Evolutionary conservation across 2,113 vertebrate species (phyloP), one percentile per base, ranked within the genome.

Genomic region (Gymnocephalus cernua): DNA sequence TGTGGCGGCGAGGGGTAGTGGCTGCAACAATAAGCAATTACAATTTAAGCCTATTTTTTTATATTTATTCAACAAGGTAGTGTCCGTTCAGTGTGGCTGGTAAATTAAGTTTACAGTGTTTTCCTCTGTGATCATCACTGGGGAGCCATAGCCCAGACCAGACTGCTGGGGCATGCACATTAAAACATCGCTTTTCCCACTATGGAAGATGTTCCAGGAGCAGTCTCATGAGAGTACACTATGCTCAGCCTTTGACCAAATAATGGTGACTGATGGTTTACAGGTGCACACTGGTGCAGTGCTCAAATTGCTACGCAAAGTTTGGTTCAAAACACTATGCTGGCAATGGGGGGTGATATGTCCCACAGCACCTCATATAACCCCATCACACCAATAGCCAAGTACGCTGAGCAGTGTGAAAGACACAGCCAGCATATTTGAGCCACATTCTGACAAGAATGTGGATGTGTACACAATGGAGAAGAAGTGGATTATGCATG

Each of bases 191-290:
- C 7, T 25, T 82, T 71, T 59, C 48, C 56, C 27, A 2, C 38
- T 19, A 14, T 56, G 18, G 71, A 64, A 77, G 59, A 35, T 65
- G 65, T 69, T 82, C 19, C 16, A 27, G 47, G 27, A 64, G 32
- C 12, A 54, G 62, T 48, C 68, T 35, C 21, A 32, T 27, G 65
- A 23, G 71, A 41, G 78, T 18, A 57, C 63, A 19, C 58, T 18
- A 47, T 63, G 41, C 73, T 75, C 38, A 57, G 47, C 45, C 27
- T 61, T 73, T 81, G 53, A 78, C 68, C 80, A 74, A 66, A 54
- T 77, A 77, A 77, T 56, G 38, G 19, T 64, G 64, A 80, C 8
- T 5, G 65, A 69, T 75, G 53, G 77, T 75, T 74, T 51, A 70
- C 59, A 45, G 59, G 29, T 76, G 51, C 48, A 50, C 57, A 29